These are phyloP conservation scores for Eptesicus fuscus DNA, from an alignment of 2,113 vertebrate genomes.

Conservation along the genomic window DNA sequence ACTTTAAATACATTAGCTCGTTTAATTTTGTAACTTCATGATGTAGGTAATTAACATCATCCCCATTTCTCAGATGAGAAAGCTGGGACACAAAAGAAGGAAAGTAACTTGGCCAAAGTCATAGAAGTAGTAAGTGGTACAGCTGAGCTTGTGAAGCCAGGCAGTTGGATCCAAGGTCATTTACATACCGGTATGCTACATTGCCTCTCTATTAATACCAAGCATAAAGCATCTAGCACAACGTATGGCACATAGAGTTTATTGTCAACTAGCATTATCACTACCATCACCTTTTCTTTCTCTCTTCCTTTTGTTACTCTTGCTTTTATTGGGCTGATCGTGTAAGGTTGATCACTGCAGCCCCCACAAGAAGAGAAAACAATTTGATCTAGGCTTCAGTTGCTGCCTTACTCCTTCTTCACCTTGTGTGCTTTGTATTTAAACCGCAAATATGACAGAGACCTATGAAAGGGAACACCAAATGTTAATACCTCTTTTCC, in stretches of 20 bases:
- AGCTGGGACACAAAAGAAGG: not conserved
- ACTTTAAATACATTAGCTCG: not conserved
- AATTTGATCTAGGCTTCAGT: not conserved
- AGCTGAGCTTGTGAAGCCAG: not conserved
- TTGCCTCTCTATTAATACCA: not conserved
- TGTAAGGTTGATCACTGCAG: not conserved
- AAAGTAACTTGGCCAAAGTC: not conserved
- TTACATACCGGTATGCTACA: not conserved
- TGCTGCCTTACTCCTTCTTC: not conserved
- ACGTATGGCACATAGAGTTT: not conserved
- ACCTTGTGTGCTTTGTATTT: not conserved
- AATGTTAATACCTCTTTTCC: not conserved
- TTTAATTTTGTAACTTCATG: slow-evolving; percentile 8
- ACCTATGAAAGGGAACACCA: not conserved
- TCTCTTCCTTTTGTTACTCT: slow-evolving; percentile 1
- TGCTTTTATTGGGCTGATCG: not conserved
- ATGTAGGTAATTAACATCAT: not conserved
- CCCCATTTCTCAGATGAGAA: slow-evolving; percentile 32
- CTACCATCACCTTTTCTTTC: not conserved
- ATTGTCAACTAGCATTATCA: not conserved
- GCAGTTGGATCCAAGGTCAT: not conserved
- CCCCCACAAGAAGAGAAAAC: not conserved
- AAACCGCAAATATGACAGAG: not conserved
- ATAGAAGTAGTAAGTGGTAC: not conserved
- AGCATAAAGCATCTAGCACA: not conserved